phyloP scores from a whole-genome alignment of 2,113 vertebrate species.

The Proterorhinus semilunaris region DNA sequence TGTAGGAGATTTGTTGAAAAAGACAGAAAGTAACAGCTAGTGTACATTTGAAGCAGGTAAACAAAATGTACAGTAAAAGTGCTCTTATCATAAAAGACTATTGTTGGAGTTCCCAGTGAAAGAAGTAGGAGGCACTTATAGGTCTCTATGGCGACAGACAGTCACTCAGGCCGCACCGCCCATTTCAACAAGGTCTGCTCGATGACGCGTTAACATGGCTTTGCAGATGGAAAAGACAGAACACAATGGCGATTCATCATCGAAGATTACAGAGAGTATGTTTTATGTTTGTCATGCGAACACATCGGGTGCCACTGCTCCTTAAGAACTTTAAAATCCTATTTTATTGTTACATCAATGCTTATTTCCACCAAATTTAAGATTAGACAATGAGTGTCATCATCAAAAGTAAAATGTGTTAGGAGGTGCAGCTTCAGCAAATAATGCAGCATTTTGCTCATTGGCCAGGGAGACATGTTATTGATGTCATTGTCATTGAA shows the following conservation, averaged over 20 bases:
- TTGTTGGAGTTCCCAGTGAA: slow-evolving; percentile 64
- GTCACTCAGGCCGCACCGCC: slow-evolving; percentile 27
- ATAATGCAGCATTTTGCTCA: background rate
- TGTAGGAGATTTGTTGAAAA: slow-evolving; percentile 54
- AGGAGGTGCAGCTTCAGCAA: background rate
- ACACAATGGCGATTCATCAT: background rate
- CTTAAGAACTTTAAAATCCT: too few relatives aligned
- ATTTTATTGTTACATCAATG: background rate
- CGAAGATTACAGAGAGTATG: background rate
- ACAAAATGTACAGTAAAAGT: slow-evolving; percentile 72
- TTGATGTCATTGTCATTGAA: background rate
- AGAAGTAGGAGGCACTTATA: slow-evolving; percentile 78
- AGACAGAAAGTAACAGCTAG: slow-evolving; percentile 47
- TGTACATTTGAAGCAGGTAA: slow-evolving; percentile 65
- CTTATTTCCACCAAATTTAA: background rate
- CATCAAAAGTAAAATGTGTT: background rate
- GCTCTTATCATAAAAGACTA: slow-evolving; percentile 69
- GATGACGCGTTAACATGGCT: slow-evolving; percentile 9
- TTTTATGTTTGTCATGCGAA: background rate
- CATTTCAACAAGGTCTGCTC: slow-evolving; percentile 33
- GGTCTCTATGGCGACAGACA: slow-evolving; percentile 59
- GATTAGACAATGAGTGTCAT: background rate
- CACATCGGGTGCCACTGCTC: background rate
- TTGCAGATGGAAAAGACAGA: slow-evolving; percentile 8
- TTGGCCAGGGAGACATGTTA: background rate